These are phyloP conservation scores for Emmelina monodactyla DNA, from an alignment of 2,888 invertebrate genomes.

Conservation along the genomic window DNA sequence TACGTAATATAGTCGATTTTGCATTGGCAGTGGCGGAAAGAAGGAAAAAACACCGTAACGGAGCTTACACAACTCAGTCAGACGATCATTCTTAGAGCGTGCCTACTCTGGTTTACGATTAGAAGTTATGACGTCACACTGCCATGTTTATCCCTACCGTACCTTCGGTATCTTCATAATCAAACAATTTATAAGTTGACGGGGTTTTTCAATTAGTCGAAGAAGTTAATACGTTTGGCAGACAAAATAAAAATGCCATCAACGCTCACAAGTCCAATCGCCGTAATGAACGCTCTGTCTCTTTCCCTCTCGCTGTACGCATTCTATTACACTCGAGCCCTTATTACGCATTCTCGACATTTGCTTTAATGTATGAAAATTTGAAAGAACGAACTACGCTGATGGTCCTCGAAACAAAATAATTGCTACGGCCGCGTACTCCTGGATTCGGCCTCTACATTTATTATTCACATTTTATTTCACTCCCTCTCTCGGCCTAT, in stretches of 20 bases:
- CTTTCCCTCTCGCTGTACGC: no score
- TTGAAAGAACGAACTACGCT: conserved; percentile 63
- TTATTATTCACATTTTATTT: conserved; percentile 67
- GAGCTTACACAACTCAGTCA: conserved; percentile 40
- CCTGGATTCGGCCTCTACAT: conserved; percentile 58
- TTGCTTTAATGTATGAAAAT: conserved; percentile 64
- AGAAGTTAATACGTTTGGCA: no score
- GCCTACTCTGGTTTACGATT: conserved; percentile 54
- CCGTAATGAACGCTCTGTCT: conserved; percentile 45
- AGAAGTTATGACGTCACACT: no score
- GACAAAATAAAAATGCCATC: no score
- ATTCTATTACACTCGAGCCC: conserved; percentile 56
- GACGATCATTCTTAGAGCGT: conserved; percentile 48
- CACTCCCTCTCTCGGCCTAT: conserved; percentile 55
- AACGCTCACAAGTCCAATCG: no score
- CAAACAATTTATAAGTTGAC: no score
- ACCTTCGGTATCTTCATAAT: no score
- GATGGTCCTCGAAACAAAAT: conserved; percentile 66
- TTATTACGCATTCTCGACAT: conserved; percentile 63
- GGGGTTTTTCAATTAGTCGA: no score
- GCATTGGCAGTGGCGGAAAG: conserved; percentile 24
- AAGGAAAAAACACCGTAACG: conserved; percentile 38
- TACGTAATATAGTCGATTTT: conserved; percentile 36
- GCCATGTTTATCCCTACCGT: no score
- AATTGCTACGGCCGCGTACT: conserved; percentile 62